phyloP scores from a whole-genome alignment of 2,888 invertebrate genomes.

The Selenia dentaria region DNA sequence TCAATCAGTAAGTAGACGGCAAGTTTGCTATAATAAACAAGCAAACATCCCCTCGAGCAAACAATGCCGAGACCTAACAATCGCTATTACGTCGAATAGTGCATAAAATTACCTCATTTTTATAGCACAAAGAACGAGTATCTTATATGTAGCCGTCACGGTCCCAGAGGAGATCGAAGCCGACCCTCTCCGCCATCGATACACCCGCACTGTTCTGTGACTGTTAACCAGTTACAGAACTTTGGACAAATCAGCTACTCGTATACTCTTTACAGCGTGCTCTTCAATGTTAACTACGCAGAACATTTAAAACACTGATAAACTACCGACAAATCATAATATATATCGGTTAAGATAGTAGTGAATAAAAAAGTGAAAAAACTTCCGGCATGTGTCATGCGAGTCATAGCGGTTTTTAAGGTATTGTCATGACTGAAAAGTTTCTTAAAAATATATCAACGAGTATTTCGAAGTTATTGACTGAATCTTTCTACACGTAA shows the following conservation, averaged over 20 bases:
- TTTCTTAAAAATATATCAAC: too few relatives aligned
- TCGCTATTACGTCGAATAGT: slow-evolving; percentile 57
- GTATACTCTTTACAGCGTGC: too few relatives aligned
- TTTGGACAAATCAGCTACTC: background rate
- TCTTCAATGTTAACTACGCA: too few relatives aligned
- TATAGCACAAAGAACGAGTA: slow-evolving; percentile 64
- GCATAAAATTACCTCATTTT: slow-evolving; percentile 79
- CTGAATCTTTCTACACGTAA: too few relatives aligned
- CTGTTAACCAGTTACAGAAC: slow-evolving; percentile 22
- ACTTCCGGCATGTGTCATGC: too few relatives aligned
- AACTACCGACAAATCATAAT: too few relatives aligned
- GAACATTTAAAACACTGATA: too few relatives aligned
- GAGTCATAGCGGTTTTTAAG: too few relatives aligned
- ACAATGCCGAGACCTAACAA: slow-evolving; percentile 31
- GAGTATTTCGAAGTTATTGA: too few relatives aligned
- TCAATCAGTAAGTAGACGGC: slow-evolving; percentile 8
- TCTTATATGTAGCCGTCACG: slow-evolving; percentile 53
- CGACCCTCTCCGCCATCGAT: slow-evolving; percentile 50
- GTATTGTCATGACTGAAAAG: too few relatives aligned
- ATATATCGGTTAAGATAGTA: too few relatives aligned
- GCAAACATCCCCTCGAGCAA: slow-evolving; percentile 21
- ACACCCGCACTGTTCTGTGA: slow-evolving; percentile 30
- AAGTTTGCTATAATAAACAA: slow-evolving; percentile 23
- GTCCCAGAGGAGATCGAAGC: slow-evolving; percentile 53
- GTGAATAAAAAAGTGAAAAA: too few relatives aligned